Percentiles rank a stretch among this genome's conserved stretches.
These are phyloP conservation scores for Cichlasoma orientale DNA, from an alignment of 2,797 vertebrate genomes.

Conservation along the genomic window DNA sequence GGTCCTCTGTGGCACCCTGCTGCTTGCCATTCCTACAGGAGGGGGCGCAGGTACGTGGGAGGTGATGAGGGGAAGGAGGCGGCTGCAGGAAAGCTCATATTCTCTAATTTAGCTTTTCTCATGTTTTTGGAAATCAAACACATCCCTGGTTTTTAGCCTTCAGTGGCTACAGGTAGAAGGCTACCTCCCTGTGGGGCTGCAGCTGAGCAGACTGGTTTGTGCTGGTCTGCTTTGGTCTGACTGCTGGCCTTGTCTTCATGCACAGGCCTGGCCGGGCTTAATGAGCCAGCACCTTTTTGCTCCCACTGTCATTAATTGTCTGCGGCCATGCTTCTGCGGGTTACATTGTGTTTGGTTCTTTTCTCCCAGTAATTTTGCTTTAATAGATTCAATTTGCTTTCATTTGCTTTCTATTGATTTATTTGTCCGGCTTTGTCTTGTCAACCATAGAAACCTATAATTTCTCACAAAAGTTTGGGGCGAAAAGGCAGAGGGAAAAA, in stretches of 20 bases:
- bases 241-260: constrained; percentile 48
- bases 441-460: constrained; percentile 76
- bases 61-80: constrained; percentile 27
- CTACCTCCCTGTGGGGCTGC: constrained; percentile 11
- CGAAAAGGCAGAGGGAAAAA: constrained; percentile 22
- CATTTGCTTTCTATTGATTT: constrained; percentile 80
- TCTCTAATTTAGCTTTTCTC: constrained; percentile 13
- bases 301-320: constrained; percentile 73
- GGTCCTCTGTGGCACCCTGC: constrained; percentile 59
- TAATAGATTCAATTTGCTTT: constrained; percentile 82
- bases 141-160: constrained; percentile 45
- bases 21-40: constrained; percentile 58
- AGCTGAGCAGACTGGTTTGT: constrained; percentile 31
- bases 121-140: constrained; percentile 39
- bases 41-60: constrained; percentile 25
- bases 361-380: constrained; percentile 71
- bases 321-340: constrained; percentile 48
- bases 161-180: constrained; percentile 42
- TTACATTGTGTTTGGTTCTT: constrained; percentile 45
- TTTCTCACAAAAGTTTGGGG: constrained; percentile 71
- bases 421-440: constrained; percentile 76
- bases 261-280: constrained; percentile 53
- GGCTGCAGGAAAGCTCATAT: constrained; percentile 31
- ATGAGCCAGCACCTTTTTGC: constrained; percentile 70
- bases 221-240: constrained; percentile 43